Conservation (phyloP, 2,888 invertebrate genomes). For the Eupelmus urozonus region DNA sequence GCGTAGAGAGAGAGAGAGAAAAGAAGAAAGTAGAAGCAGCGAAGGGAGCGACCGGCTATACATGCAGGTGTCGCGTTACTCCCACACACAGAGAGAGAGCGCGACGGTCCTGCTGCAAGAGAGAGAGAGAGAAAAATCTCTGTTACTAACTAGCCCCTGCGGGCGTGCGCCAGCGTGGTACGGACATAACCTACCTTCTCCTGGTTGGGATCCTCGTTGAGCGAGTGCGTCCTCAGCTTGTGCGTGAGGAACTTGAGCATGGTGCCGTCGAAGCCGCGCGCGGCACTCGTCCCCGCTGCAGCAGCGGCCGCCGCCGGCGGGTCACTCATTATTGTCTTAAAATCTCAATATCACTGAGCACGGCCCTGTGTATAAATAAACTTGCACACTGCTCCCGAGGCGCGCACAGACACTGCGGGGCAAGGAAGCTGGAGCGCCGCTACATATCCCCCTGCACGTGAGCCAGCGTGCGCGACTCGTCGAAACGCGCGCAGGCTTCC, state of each 20-base stretch:
- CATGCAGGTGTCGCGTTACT: neutral
- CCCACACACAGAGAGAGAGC: conserved; percentile 13
- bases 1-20: conserved; percentile 24
- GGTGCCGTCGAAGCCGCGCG: conserved; percentile 77
- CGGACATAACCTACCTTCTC: conserved; percentile 84
- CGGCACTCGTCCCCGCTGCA: conserved; percentile 13
- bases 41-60: conserved; percentile 8
- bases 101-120: neutral
- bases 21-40: neutral
- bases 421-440: too few species aligned
- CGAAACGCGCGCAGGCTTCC: conserved; percentile 4
- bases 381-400: neutral
- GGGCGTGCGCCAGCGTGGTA: neutral
- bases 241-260: conserved; percentile 92
- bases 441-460: neutral
- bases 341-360: neutral
- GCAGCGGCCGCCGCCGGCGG: conserved; percentile 7
- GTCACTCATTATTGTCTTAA: conserved; percentile 2
- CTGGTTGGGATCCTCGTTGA: conserved; percentile 88
- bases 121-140: neutral
- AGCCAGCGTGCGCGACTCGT: neutral
- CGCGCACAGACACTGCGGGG: neutral
- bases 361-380: neutral
- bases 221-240: conserved; percentile 90
- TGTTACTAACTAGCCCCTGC: too few species aligned